Conservation (phyloP, 2,888 invertebrate species). For the Drosophila aldrichi region DNA sequence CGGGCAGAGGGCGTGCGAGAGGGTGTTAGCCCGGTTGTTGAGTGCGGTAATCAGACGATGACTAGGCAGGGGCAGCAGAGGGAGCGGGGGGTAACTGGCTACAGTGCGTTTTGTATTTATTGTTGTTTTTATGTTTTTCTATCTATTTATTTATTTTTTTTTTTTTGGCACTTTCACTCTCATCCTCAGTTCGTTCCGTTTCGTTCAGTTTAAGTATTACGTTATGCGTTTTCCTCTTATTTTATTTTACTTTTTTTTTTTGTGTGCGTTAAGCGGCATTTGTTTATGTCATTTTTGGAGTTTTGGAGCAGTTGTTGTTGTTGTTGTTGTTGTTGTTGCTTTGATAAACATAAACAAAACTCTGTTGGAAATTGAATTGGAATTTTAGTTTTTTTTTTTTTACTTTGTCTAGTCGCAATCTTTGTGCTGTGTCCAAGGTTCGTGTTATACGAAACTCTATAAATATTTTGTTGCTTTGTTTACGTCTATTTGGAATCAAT, state of each 20-base stretch:
- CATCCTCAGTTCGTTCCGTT: conserved; percentile 58
- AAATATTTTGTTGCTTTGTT: conserved; percentile 21
- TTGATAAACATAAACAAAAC: conserved; percentile 56
- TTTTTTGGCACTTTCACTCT: conserved; percentile 77
- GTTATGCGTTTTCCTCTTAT: conserved; percentile 53
- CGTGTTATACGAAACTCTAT: conserved; percentile 29
- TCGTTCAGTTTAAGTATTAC: conserved; percentile 64
- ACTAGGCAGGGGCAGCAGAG: not conserved
- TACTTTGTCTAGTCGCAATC: conserved; percentile 28
- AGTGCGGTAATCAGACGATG: conserved; percentile 71
- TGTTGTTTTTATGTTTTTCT: conserved; percentile 49
- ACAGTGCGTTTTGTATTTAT: conserved; percentile 71
- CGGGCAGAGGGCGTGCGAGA: not conserved
- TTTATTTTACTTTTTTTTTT: not conserved
- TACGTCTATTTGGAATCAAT: not conserved
- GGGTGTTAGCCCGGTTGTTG: conserved; percentile 36
- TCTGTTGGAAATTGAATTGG: conserved; percentile 29
- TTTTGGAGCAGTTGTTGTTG: conserved; percentile 26
- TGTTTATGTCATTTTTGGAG: conserved; percentile 57
- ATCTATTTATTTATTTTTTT: conserved; percentile 8
- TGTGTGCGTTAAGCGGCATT: conserved; percentile 60
- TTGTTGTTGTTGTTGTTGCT: conserved; percentile 37
- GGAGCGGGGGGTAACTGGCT: conserved; percentile 20
- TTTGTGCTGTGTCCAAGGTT: conserved; percentile 59
- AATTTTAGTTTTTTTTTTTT: conserved; percentile 1